Evolutionary conservation across 2,113 vertebrate genomes (phyloP).

Genomic region (Cyprinodon variegatus): DNA sequence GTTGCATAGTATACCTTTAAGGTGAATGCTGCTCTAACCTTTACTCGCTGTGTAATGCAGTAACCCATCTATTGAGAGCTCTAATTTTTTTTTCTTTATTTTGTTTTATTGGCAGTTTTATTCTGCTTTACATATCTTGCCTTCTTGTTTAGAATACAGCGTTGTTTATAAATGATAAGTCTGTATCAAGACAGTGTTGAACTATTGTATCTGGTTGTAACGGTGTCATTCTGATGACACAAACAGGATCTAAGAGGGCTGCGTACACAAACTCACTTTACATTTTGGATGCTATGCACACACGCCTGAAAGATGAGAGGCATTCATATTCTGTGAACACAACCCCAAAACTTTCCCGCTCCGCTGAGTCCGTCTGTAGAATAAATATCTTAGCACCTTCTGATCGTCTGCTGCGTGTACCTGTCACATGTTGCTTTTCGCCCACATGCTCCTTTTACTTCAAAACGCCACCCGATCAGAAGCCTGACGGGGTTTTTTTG

Average conservation of each 20-base stretch:
- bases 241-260: conserved; percentile 11
- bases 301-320: conserved; percentile 31
- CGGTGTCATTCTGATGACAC: conserved; percentile 5
- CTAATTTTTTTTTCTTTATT: not conserved
- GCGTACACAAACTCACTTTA: not conserved
- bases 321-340: conserved; percentile 47
- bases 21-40: conserved; percentile 68
- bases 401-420: conserved; percentile 24
- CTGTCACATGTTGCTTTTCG: conserved; percentile 45
- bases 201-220: conserved; percentile 17
- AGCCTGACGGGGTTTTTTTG: conserved; percentile 20
- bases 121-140: not conserved
- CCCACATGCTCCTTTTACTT: conserved; percentile 25
- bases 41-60: conserved; percentile 38
- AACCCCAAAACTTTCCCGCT: conserved; percentile 26
- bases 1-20: conserved; percentile 13
- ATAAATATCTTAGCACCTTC: conserved; percentile 24
- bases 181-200: conserved; percentile 1
- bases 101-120: not conserved
- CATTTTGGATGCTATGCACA: conserved; percentile 33
- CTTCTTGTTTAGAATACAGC: conserved; percentile 19
- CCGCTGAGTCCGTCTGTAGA: conserved; percentile 18
- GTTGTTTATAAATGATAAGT: not conserved
- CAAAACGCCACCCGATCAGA: conserved; percentile 38
- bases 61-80: conserved; percentile 35